Evolutionary conservation across 2,113 vertebrate genomes (phyloP).

Genomic region (Delphinus delphis): DNA sequence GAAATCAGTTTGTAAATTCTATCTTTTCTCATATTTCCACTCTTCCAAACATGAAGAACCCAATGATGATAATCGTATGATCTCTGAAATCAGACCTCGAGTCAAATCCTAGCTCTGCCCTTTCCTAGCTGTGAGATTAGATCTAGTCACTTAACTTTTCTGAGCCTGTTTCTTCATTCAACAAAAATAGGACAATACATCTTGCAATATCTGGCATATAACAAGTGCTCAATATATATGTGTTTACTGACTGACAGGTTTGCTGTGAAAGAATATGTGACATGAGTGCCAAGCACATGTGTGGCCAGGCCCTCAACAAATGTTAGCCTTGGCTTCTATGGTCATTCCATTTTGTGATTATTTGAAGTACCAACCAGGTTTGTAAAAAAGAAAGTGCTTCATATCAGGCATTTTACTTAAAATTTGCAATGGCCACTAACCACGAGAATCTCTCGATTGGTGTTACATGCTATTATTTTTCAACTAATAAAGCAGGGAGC

Average conservation of each 20-base stretch:
- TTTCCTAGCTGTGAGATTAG: background rate
- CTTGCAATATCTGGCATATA: background rate
- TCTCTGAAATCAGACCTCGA: background rate
- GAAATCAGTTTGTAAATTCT: background rate
- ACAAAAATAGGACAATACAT: background rate
- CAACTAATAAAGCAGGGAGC: background rate
- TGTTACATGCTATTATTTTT: constrained; percentile 59
- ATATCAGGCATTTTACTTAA: constrained; percentile 31
- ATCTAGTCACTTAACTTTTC: background rate
- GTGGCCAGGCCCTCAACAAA: background rate
- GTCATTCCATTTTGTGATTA: constrained; percentile 1
- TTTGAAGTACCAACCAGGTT: constrained; percentile 59
- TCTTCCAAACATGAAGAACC: background rate
- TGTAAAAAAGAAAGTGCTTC: constrained; percentile 40
- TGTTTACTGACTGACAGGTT: background rate
- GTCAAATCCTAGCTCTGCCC: background rate
- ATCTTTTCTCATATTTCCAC: background rate
- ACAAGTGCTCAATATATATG: background rate
- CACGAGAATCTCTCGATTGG: constrained; percentile 53
- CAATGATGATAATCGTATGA: background rate
- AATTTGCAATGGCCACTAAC: constrained; percentile 33
- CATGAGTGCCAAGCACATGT: background rate
- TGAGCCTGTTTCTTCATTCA: background rate
- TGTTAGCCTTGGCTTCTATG: background rate
- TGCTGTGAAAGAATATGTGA: background rate